Conservation (phyloP, 1,140 invertebrate species). For the Ceratoteleas bidentatus region DNA sequence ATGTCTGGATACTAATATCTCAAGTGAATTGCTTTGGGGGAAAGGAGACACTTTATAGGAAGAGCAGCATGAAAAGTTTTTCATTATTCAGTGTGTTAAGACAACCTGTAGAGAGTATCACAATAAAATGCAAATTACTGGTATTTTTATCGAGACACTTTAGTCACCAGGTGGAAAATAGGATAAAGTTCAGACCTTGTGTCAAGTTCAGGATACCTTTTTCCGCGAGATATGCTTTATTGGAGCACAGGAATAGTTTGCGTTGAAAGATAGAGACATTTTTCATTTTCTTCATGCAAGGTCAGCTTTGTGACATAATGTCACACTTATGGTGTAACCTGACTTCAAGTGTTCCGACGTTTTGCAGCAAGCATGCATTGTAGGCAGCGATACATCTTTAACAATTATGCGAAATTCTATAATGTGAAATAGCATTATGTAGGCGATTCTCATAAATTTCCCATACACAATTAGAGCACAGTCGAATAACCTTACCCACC, state of each 20-base stretch:
- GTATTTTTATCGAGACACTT: too few relatives aligned
- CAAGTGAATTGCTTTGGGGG: too few relatives aligned
- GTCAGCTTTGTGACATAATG: background rate
- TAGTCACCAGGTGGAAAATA: background rate
- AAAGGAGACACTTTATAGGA: too few relatives aligned
- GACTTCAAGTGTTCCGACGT: background rate
- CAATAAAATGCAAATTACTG: too few relatives aligned
- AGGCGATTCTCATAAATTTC: constrained; percentile 1
- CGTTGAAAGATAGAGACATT: background rate
- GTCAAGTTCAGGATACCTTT: background rate
- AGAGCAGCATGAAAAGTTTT: too few relatives aligned
- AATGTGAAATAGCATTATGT: constrained; percentile 1
- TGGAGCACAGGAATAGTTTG: background rate
- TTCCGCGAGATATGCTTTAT: too few relatives aligned
- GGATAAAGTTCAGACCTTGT: background rate
- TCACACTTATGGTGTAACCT: background rate
- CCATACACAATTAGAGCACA: background rate
- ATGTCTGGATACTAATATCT: too few relatives aligned
- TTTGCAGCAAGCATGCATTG: background rate
- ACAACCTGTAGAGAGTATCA: too few relatives aligned
- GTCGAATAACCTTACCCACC: too few relatives aligned
- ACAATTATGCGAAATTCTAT: constrained; percentile 1
- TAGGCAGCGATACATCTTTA: background rate
- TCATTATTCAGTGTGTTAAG: too few relatives aligned
- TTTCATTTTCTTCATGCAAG: background rate